Percentiles rank a stretch among this genome's conserved stretches.
phyloP scores from a whole-genome alignment of 2,888 invertebrate species.

The Physocephala rufipes region DNA sequence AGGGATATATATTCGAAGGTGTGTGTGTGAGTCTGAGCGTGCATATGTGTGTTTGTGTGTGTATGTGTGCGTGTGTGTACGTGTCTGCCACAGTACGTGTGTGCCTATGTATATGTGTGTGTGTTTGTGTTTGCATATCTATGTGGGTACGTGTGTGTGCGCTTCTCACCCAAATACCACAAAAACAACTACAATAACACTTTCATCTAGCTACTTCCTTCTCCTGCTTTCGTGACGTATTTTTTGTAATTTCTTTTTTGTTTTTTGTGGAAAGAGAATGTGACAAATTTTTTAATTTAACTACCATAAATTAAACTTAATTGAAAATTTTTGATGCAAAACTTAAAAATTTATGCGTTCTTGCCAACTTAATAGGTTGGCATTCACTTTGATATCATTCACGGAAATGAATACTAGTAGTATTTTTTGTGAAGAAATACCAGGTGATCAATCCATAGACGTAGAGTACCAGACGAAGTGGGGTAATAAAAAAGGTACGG shows the following conservation, averaged over 20 bases:
- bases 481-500: not conserved
- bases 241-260: too few species aligned
- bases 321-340: conserved; percentile 53
- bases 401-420: not conserved
- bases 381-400: conserved; percentile 12
- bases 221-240: too few species aligned
- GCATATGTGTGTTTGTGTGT: not conserved
- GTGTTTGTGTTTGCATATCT: conserved; percentile 13
- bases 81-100: not conserved
- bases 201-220: too few species aligned
- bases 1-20: not conserved
- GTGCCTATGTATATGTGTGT: not conserved
- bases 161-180: not conserved
- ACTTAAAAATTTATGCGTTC: conserved; percentile 4
- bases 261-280: not conserved
- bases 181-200: too few species aligned
- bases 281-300: conserved; percentile 43
- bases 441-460: conserved; percentile 11
- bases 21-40: not conserved
- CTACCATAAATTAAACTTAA: conserved; percentile 60
- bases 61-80: not conserved
- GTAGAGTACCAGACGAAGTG: not conserved
- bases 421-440: too few species aligned
- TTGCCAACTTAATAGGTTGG: conserved; percentile 25
- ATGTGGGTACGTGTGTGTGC: not conserved